phyloP scores from a whole-genome alignment of 2,113 vertebrate genomes.

The Petaurus breviceps region DNA sequence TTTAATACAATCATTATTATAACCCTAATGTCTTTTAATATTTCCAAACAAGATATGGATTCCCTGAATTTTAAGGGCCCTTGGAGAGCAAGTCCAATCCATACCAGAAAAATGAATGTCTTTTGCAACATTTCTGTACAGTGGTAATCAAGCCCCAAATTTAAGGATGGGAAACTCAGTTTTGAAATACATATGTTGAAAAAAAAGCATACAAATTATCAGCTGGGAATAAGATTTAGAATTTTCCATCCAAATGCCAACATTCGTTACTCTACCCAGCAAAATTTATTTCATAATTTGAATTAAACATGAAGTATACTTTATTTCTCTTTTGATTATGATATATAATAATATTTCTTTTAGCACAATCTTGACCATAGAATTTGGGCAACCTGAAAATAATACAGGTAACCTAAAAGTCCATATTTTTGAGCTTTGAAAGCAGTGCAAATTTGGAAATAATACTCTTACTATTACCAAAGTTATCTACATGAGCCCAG shows the following conservation, averaged over 20 bases:
- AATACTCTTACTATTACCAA: background rate
- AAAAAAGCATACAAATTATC: background rate
- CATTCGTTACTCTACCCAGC: background rate
- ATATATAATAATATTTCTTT: background rate
- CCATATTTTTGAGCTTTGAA: background rate
- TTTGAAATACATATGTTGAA: background rate
- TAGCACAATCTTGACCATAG: background rate
- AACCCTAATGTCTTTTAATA: background rate
- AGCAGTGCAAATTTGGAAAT: background rate
- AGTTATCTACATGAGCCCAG: background rate
- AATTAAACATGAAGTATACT: background rate
- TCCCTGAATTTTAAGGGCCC: background rate
- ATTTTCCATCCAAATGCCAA: background rate
- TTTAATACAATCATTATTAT: background rate
- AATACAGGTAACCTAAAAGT: background rate
- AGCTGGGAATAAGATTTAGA: background rate
- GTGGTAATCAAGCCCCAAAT: background rate
- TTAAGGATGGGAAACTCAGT: background rate
- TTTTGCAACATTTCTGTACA: background rate
- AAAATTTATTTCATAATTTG: background rate
- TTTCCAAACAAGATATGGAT: background rate
- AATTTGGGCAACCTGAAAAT: background rate
- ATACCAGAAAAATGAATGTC: background rate
- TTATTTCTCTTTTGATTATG: background rate
- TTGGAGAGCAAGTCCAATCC: background rate